Evolutionary conservation across 2,113 vertebrate genomes (phyloP).

Genomic region (Callipepla squamata): DNA sequence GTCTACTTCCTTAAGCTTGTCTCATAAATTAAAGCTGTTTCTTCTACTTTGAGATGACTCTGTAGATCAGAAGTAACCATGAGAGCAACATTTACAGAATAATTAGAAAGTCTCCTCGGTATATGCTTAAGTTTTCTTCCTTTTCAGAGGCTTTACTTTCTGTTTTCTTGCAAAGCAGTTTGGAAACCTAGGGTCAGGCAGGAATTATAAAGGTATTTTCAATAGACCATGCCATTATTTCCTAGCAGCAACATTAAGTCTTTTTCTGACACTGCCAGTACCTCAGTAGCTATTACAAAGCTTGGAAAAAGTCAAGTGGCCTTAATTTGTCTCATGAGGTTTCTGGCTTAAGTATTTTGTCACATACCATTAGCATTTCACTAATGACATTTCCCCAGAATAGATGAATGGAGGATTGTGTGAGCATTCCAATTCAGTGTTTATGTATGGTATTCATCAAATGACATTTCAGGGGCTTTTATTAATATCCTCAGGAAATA

Average conservation of each 20-base stretch:
- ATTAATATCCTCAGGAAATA: conserved; percentile 14
- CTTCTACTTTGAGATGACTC: background rate
- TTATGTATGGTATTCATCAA: background rate
- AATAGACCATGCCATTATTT: background rate
- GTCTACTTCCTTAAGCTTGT: background rate
- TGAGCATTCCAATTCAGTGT: background rate
- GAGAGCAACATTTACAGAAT: background rate
- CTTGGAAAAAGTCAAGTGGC: conserved; percentile 22
- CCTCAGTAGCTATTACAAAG: background rate
- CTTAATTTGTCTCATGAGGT: conserved; percentile 47
- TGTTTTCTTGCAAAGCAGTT: background rate
- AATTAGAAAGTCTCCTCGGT: background rate
- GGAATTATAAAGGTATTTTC: conserved; percentile 2
- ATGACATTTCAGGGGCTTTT: conserved; percentile 8
- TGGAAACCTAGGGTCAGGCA: background rate
- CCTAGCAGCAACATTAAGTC: background rate
- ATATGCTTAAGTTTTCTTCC: background rate
- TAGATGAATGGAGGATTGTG: background rate
- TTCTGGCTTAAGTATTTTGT: conserved; percentile 47
- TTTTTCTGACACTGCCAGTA: background rate
- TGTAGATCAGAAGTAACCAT: background rate
- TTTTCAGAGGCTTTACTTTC: background rate
- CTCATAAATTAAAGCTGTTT: background rate
- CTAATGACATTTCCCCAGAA: conserved; percentile 27
- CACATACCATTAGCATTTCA: conserved; percentile 46